Evolutionary conservation across 2,113 vertebrate genomes (phyloP).

Genomic region (Ciconia stormi): DNA sequence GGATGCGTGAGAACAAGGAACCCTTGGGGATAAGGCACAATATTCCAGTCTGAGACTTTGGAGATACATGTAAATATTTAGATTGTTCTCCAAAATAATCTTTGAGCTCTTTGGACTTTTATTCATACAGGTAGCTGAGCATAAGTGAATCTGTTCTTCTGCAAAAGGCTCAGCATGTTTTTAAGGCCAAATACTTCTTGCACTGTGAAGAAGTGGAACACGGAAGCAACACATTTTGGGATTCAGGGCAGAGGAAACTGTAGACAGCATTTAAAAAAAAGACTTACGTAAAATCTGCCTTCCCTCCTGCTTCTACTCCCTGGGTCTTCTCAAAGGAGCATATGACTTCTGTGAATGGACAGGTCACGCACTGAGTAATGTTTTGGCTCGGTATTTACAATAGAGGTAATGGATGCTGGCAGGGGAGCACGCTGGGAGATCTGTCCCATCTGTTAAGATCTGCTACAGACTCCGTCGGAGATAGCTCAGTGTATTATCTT

Average conservation of each 20-base stretch:
- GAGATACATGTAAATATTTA: background rate
- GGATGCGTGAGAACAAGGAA: background rate
- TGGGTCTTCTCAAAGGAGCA: slow-evolving; percentile 61
- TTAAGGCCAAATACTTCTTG: background rate
- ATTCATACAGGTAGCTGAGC: background rate
- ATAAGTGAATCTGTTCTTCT: background rate
- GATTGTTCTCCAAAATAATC: background rate
- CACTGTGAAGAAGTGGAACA: background rate
- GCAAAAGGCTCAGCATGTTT: background rate
- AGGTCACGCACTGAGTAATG: slow-evolving; percentile 59
- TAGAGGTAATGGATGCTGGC: slow-evolving; percentile 53
- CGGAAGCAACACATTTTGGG: background rate
- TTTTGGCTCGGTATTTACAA: slow-evolving; percentile 43
- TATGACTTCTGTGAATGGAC: slow-evolving; percentile 69
- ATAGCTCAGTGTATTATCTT: slow-evolving; percentile 40
- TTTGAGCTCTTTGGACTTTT: background rate
- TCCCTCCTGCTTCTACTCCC: slow-evolving; percentile 44
- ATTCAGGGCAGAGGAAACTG: slow-evolving; percentile 26
- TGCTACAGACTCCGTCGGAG: background rate
- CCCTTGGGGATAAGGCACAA: background rate
- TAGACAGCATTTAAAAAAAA: background rate
- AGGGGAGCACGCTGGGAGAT: slow-evolving; percentile 3
- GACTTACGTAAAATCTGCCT: slow-evolving; percentile 54
- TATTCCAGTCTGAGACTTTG: background rate
- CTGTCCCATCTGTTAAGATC: slow-evolving; percentile 64